Conservation (phyloP, 1,140 invertebrate genomes). For the Bathynomus jamesi region DNA sequence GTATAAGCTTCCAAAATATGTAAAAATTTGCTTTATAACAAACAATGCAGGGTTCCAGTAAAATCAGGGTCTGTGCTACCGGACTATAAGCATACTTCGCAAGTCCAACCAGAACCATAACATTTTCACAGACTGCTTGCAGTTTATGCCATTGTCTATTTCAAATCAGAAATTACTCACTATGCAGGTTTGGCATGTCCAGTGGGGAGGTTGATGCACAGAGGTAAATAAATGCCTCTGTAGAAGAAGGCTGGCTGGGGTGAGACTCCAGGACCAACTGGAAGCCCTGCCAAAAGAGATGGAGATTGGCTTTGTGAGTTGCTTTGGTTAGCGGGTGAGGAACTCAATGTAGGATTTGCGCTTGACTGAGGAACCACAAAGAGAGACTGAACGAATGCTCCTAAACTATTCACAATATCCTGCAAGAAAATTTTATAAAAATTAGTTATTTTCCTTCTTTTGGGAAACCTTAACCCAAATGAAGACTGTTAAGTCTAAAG, state of each 20-base stretch:
- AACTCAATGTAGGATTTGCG: neutral
- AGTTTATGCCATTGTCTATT: too few relatives aligned
- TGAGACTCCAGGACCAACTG: slow-evolving; percentile 63
- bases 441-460: too few relatives aligned
- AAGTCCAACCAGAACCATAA: too few relatives aligned
- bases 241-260: slow-evolving; percentile 89
- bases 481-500: too few relatives aligned
- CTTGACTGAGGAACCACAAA: slow-evolving; percentile 54
- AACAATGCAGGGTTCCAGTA: too few relatives aligned
- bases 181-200: slow-evolving; percentile 77
- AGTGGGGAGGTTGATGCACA: slow-evolving; percentile 72
- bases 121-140: too few relatives aligned
- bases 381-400: slow-evolving; percentile 88
- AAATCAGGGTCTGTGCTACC: too few relatives aligned
- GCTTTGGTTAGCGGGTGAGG: neutral
- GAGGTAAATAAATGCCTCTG: slow-evolving; percentile 80
- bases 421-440: slow-evolving; percentile 58
- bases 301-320: slow-evolving; percentile 56
- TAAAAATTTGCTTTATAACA: too few relatives aligned
- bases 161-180: slow-evolving; percentile 79
- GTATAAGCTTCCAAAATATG: too few relatives aligned
- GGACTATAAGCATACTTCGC: too few relatives aligned
- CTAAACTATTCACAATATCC: slow-evolving; percentile 90
- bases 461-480: too few relatives aligned
- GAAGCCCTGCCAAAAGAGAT: slow-evolving; percentile 57